phyloP scores from a whole-genome alignment of 2,113 vertebrate genomes.

The Rafetus swinhoei region DNA sequence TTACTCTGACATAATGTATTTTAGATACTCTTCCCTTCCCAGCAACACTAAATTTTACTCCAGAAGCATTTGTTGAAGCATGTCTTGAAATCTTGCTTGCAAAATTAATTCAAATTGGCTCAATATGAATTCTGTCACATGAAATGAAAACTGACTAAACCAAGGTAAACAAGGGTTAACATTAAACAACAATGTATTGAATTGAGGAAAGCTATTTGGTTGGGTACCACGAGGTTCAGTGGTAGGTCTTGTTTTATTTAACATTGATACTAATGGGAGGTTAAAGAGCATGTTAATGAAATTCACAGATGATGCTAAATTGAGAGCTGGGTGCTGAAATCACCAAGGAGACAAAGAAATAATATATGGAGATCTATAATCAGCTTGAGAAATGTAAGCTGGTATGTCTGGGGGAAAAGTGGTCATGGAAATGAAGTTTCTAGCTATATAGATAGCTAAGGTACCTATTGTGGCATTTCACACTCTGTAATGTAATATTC shows the following conservation, averaged over 20 bases:
- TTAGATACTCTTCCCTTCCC: not conserved
- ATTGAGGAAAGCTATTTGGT: not conserved
- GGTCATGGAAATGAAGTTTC: constrained; percentile 9
- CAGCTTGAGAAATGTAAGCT: not conserved
- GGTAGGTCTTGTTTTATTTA: not conserved
- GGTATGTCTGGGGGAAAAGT: not conserved
- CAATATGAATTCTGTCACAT: constrained; percentile 27
- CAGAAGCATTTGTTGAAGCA: not conserved
- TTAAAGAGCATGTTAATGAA: constrained; percentile 19
- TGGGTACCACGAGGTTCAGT: not conserved
- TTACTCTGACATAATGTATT: constrained; percentile 25
- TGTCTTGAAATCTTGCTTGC: constrained; percentile 46
- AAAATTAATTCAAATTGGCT: constrained; percentile 67
- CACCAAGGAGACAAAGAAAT: not conserved
- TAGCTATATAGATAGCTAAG: not conserved
- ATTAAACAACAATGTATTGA: constrained; percentile 12
- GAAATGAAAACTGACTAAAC: constrained; percentile 56
- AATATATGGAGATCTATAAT: not conserved
- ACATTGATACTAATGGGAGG: not conserved
- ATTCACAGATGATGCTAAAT: not conserved
- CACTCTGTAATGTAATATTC: not conserved
- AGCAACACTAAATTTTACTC: not conserved
- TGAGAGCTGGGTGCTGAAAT: not conserved
- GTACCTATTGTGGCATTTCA: not conserved
- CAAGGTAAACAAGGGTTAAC: constrained; percentile 55